Percentiles rank a stretch among this genome's conserved stretches.
Conservation (phyloP, 2,113 vertebrate genomes). For the Zootoca vivipara region DNA sequence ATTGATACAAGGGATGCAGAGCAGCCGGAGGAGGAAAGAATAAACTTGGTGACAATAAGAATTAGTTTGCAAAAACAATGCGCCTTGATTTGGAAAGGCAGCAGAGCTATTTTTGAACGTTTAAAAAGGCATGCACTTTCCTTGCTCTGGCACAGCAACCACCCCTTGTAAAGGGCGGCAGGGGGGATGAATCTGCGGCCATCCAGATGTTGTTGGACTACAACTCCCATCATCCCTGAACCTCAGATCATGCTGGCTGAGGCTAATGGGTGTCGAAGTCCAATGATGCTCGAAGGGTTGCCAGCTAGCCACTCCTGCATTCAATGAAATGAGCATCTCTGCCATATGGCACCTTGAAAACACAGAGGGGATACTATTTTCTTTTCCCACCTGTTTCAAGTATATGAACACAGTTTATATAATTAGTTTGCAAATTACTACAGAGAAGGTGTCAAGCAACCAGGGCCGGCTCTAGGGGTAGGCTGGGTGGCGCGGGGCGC, state of each 20-base stretch:
- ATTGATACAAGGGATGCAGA: constrained; percentile 79
- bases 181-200: no score
- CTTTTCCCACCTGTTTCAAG: not conserved
- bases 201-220: no score
- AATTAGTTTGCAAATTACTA: no score
- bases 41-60: constrained; percentile 81
- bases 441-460: not conserved
- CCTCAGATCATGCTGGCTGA: no score
- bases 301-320: not conserved
- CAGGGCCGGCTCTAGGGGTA: no score
- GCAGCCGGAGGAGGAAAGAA: constrained; percentile 79
- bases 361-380: not conserved
- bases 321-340: constrained; percentile 53
- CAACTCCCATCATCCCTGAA: no score
- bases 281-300: no score
- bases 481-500: no score
- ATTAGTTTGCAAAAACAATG: constrained; percentile 73
- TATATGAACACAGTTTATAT: no score
- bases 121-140: constrained; percentile 18
- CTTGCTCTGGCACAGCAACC: constrained; percentile 28
- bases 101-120: constrained; percentile 48
- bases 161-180: not conserved
- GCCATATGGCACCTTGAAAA: constrained; percentile 24
- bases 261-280: no score
- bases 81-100: constrained; percentile 47